These are phyloP conservation scores for Trachythela sp. DNA, from an alignment of 64 coral and sea anemone species.

Conservation along the genomic window DNA sequence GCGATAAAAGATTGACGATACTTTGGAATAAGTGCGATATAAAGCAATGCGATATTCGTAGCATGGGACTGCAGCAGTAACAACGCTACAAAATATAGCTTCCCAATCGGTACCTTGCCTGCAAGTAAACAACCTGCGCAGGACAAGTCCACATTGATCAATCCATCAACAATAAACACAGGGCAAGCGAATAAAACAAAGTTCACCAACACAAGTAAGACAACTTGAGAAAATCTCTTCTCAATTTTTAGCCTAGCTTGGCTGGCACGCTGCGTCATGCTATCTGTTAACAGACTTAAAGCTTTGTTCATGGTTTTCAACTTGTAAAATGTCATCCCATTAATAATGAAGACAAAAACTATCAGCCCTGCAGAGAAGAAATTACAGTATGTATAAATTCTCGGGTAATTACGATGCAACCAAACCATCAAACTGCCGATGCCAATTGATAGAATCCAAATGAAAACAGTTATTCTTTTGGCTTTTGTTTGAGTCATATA, in stretches of 20 bases:
- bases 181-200: not conserved
- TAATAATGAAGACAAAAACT: not conserved
- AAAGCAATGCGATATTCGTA: not conserved
- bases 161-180: not conserved
- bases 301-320: not conserved
- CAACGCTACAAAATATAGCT: not conserved
- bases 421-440: not conserved
- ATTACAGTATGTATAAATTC: not conserved
- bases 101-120: not conserved
- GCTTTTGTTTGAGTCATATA: not conserved
- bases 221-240: not conserved
- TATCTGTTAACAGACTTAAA: not conserved
- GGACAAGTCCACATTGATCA: not conserved
- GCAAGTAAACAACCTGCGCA: not conserved
- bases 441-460: not conserved
- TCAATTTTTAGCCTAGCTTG: not conserved
- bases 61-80: not conserved
- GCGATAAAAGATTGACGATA: conserved; percentile 2
- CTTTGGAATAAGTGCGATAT: not conserved
- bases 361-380: not conserved
- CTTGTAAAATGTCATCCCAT: not conserved
- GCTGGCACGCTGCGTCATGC: not conserved
- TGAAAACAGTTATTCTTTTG: not conserved
- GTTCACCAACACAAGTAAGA: not conserved
- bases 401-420: not conserved